Percentiles rank a stretch among this genome's conserved stretches.
These are phyloP conservation scores for Disparrhopalites patrizii DNA, from an alignment of 2,888 invertebrate genomes.

Conservation along the genomic window DNA sequence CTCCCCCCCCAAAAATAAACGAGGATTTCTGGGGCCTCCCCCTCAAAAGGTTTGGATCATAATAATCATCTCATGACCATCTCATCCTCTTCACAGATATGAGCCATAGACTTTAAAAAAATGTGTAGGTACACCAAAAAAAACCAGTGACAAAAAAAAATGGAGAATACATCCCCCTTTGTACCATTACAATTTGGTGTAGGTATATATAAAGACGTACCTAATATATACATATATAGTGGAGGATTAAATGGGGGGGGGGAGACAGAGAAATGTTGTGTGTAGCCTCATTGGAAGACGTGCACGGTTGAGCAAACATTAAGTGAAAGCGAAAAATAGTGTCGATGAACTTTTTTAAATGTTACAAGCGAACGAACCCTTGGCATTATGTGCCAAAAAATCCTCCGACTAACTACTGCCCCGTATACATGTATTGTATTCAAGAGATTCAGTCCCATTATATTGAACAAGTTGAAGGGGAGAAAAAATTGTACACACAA, in stretches of 20 bases:
- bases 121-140: no score
- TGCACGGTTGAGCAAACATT: background rate
- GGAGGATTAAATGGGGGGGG: background rate
- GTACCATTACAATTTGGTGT: background rate
- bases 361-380: background rate
- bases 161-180: background rate
- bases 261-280: background rate
- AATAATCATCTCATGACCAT: no score
- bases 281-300: background rate
- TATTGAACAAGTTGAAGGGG: background rate
- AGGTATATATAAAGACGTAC: background rate
- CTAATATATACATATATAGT: background rate
- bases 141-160: background rate
- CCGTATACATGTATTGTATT: no score
- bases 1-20: no score
- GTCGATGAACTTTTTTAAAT: slow-evolving; percentile 26
- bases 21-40: no score
- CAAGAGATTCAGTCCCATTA: background rate
- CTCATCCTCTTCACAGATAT: no score
- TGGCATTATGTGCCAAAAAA: no score
- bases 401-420: no score
- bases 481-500: background rate
- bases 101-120: no score
- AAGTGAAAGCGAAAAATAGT: slow-evolving; percentile 26
- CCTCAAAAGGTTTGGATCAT: no score